phyloP scores from a whole-genome alignment of 2,888 invertebrate species.

The Eupsilia transversa region DNA sequence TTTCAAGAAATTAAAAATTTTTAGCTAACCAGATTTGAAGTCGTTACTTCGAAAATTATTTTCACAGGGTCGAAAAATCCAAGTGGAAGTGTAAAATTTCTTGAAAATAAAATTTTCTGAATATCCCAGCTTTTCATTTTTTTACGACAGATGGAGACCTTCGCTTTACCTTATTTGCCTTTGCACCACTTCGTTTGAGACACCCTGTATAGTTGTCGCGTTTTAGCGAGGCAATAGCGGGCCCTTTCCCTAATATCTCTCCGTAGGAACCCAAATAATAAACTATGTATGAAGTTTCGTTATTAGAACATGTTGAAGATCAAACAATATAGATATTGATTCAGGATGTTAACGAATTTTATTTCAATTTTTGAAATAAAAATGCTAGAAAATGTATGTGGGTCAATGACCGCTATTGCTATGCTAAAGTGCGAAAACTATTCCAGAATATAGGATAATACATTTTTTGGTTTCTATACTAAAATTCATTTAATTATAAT shows the following conservation, averaged over 20 bases:
- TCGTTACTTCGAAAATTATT: too few relatives aligned
- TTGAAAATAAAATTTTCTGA: too few relatives aligned
- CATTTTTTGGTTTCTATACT: slow-evolving; percentile 14
- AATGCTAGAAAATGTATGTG: neutral
- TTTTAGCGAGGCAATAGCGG: neutral
- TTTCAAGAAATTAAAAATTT: too few relatives aligned
- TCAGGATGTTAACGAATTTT: neutral
- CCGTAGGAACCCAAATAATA: neutral
- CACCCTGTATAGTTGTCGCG: neutral
- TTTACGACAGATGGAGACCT: too few relatives aligned
- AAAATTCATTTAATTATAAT: slow-evolving; percentile 14
- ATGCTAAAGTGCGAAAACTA: neutral
- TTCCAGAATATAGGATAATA: neutral
- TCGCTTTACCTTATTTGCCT: too few relatives aligned
- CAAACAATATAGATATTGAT: neutral
- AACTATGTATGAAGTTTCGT: neutral
- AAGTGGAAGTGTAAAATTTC: too few relatives aligned
- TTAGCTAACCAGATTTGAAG: too few relatives aligned
- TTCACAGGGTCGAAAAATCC: too few relatives aligned
- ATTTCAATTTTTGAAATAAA: neutral
- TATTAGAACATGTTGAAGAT: neutral
- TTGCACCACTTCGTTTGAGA: too few relatives aligned
- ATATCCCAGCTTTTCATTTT: too few relatives aligned
- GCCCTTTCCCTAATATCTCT: neutral
- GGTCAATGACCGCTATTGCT: neutral